Evolutionary conservation across 2,888 invertebrate genomes (phyloP).

Genomic region (Lomographa bimaculata): DNA sequence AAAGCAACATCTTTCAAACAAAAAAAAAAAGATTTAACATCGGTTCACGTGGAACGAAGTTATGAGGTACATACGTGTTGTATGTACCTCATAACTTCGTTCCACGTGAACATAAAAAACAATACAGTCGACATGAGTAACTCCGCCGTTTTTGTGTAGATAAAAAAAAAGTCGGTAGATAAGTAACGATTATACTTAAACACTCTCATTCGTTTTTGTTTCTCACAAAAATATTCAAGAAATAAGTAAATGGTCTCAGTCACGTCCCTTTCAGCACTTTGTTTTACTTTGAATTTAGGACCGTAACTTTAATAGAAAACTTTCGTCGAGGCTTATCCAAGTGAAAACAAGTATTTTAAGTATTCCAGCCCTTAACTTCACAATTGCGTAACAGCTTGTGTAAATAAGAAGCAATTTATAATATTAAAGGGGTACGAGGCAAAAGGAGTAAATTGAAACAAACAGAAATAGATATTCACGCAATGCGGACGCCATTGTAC

Average conservation of each 20-base stretch:
- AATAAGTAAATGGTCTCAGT: conserved; percentile 10
- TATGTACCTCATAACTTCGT: too few species aligned
- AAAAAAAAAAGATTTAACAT: too few species aligned
- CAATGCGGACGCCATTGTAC: conserved; percentile 43
- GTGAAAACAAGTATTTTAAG: conserved; percentile 15
- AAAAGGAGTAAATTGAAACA: conserved; percentile 24
- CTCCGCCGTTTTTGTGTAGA: too few species aligned
- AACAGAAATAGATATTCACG: conserved; percentile 30
- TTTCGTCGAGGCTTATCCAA: conserved; percentile 10
- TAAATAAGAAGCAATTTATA: conserved; percentile 11
- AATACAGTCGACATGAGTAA: too few species aligned
- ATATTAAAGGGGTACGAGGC: conserved; percentile 12
- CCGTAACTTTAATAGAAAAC: conserved; percentile 16
- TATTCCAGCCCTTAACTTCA: conserved; percentile 13
- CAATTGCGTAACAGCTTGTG: conserved; percentile 15
- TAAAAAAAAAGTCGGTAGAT: too few species aligned
- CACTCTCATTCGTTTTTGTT: too few species aligned
- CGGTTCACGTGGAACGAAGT: too few species aligned
- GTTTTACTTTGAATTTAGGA: conserved; percentile 14
- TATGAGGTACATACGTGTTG: too few species aligned
- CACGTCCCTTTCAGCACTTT: conserved; percentile 8
- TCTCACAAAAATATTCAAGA: background rate
- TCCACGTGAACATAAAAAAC: too few species aligned
- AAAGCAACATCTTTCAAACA: too few species aligned
- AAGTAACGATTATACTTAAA: too few species aligned